Percentiles rank a stretch among this genome's conserved stretches.
Evolutionary conservation across 1,140 invertebrate species (phyloP).

Genomic region (Drosophila tani): DNA sequence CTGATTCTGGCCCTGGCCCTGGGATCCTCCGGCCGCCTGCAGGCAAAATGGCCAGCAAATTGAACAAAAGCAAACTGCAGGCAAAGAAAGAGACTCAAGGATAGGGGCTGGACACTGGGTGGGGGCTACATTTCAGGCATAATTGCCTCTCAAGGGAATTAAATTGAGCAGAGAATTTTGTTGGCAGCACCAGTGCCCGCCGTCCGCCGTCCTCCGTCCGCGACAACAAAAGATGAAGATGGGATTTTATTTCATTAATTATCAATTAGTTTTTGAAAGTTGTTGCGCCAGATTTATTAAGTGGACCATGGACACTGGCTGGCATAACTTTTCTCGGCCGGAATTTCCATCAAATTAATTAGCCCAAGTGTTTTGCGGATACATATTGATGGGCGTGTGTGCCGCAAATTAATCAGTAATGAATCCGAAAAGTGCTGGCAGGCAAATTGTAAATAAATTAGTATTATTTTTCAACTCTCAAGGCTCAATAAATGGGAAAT

Average conservation of each 20-base stretch:
- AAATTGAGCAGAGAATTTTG: conserved; percentile 64
- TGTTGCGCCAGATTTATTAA: conserved; percentile 69
- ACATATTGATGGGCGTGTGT: conserved; percentile 36
- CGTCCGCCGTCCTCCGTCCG: neutral
- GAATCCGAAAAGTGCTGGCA: conserved; percentile 29
- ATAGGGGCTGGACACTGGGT: conserved; percentile 4
- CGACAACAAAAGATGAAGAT: conserved; percentile 41
- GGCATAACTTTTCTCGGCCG: conserved; percentile 53
- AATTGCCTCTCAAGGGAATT: conserved; percentile 79
- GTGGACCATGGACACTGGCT: conserved; percentile 45
- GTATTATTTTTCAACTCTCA: conserved; percentile 28
- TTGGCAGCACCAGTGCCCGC: conserved; percentile 25
- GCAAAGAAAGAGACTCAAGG: conserved; percentile 17
- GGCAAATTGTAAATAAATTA: conserved; percentile 35
- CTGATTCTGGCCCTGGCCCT: conserved; percentile 4
- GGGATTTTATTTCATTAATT: conserved; percentile 79
- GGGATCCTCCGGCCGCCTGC: conserved; percentile 45
- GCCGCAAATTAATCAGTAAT: conserved; percentile 49
- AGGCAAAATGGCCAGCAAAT: conserved; percentile 66
- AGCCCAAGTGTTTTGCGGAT: conserved; percentile 48
- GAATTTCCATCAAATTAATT: conserved; percentile 74
- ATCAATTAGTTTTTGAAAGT: conserved; percentile 83
- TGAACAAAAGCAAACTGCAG: conserved; percentile 65
- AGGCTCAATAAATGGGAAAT: neutral
- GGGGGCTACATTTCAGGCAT: conserved; percentile 50